Evolutionary conservation across 2,113 vertebrate genomes (phyloP), one percentile per base, ranked within the genome.

Genomic region (Oxyruncus cristatus): DNA sequence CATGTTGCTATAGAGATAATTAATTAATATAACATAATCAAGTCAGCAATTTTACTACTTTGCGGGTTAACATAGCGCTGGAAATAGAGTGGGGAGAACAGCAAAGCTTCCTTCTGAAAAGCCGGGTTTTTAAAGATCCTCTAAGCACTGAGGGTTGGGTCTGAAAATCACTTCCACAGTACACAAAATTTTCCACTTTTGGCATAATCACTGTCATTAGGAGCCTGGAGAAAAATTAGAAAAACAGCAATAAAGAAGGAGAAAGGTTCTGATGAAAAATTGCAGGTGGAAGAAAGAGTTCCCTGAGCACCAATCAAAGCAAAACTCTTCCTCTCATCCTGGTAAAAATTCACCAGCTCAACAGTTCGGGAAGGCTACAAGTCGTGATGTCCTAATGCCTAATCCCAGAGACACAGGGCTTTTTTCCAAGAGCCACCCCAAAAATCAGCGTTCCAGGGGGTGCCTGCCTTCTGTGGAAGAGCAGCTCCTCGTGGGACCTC

Each of bases 21-120:
- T 96, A 96, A 96, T 96, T 96, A 95, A 94, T 27, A 44, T 78
- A 89, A 96, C 89, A 77, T 92, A 92, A 89, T 88, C 65, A 92
- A 96, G 91, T 92, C 88, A 92, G 84, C 81, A 88, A 42, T 91
- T 96, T 92, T 80, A 63, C 85, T 83, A 75, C 87, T 95, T 89
- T 41, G 37, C 79, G 81, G 81, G 81, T 91, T 89, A 94, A 77
- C 24, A 5, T 42, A 46, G 55, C n/a, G 70, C 59, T 93, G 52
- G 49, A 90, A 94, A 41, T 27, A 86, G 78, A 85, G 59, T 8
- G 18, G 37, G 49, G 73, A 85, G 49, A 84, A 44, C 3, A 88
- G 71, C 65, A 93, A 79, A 58, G n/a, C 47, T 41, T 30, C 32
- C 27, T 39, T 74, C 35, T 52, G 76, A 73, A 93, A 79, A 92